These are phyloP conservation scores for Otus scops DNA, from an alignment of 2,797 vertebrate genomes.

Conservation along the genomic window DNA sequence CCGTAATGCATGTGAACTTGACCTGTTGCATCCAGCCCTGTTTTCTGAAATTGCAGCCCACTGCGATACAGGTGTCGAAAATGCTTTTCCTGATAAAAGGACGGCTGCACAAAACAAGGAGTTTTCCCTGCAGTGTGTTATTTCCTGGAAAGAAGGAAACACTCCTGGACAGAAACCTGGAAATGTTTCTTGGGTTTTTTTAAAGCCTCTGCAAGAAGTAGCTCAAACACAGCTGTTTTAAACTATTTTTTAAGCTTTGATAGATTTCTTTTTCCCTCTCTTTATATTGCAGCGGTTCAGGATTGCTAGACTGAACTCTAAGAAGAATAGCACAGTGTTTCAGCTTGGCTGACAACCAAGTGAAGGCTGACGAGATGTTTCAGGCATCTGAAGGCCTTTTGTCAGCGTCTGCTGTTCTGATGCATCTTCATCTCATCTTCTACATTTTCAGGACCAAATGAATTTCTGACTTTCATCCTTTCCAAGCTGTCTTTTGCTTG, in stretches of 20 bases:
- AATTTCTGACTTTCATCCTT: not conserved
- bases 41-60: not conserved
- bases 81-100: not conserved
- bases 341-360: not conserved
- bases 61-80: fast-evolving
- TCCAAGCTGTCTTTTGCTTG: not conserved
- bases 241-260: not conserved
- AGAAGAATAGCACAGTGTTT: fast-evolving
- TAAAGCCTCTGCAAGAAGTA: not conserved
- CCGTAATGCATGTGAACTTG: not conserved
- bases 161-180: not conserved
- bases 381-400: not conserved
- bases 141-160: not conserved
- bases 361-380: fast-evolving
- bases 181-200: not conserved
- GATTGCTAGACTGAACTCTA: not conserved
- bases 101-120: not conserved
- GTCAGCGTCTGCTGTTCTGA: fast-evolving
- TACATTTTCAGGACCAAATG: not conserved
- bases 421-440: fast-evolving
- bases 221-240: not conserved
- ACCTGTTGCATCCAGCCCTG: not conserved
- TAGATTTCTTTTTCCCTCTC: not conserved
- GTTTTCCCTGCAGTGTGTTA: not conserved
- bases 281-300: fast-evolving